phyloP scores from a whole-genome alignment of 1,140 invertebrate genomes.

The Calephelis nemesis region DNA sequence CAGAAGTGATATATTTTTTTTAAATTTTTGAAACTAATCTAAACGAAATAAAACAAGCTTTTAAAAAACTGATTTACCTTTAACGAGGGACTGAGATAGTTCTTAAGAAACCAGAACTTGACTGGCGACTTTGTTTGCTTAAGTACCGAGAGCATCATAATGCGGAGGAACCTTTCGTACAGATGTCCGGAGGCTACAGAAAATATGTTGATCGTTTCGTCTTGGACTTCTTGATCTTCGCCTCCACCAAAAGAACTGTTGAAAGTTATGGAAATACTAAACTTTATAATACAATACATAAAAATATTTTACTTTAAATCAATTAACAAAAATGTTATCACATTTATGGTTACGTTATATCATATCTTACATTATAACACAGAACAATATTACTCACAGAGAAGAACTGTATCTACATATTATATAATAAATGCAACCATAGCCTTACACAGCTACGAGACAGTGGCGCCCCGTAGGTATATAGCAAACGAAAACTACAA shows the following conservation, averaged over 20 bases:
- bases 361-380: too few relatives aligned
- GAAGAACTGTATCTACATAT: too few relatives aligned
- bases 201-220: slow-evolving; percentile 98
- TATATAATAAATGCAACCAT: too few relatives aligned
- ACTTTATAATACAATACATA: neutral
- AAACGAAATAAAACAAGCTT: neutral
- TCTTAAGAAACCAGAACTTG: slow-evolving; percentile 99
- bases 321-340: too few relatives aligned
- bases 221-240: slow-evolving; percentile 84
- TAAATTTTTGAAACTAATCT: neutral
- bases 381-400: too few relatives aligned
- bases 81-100: slow-evolving; percentile 97
- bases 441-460: too few relatives aligned
- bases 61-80: slow-evolving; percentile 82
- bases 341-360: too few relatives aligned
- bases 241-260: slow-evolving; percentile 85
- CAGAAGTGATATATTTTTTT: too few relatives aligned
- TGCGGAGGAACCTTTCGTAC: slow-evolving; percentile 97
- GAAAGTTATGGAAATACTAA: neutral
- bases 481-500: too few relatives aligned
- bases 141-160: slow-evolving; percentile 98
- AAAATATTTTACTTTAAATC: too few relatives aligned
- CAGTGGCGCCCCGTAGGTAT: too few relatives aligned
- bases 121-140: slow-evolving; percentile 98
- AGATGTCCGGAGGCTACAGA: slow-evolving; percentile 99